Base-by-base conservation (phyloP, 2,113 vertebrate genomes). In the Abramis brama region DNA sequence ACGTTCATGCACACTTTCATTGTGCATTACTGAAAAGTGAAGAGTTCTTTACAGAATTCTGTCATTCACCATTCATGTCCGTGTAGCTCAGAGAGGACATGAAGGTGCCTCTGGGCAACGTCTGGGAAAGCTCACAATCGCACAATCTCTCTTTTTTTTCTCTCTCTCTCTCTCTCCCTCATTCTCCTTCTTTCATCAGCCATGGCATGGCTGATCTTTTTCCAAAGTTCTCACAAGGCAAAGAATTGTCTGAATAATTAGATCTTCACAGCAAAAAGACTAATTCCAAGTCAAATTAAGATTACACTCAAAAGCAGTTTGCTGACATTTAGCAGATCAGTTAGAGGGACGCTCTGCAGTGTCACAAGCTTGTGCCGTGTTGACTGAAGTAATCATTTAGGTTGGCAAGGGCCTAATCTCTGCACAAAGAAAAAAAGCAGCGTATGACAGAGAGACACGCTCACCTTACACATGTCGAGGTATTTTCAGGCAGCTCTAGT, bases 321-420 rank as follows among this genome's bases (percentile, higher is more conserved):
- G 94, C 93, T 95, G 94, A 95, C 94, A 95, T 96, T 95, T 95
- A 95, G 91, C 92, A 94, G 94, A 94, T 94, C 91, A 92, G 93
- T 85, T 92, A 90, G 91, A 92, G 91, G 87, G 91, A 87, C 91
- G 91, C 90, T 87, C 89, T 90, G 88, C 92, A 88, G 88, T 92
- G 92, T 93, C 92, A 92, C 89, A 92, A 92, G 91, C 92, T 91
- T 91, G 86, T 87, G 79, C 90, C 85, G 39, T 94, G 88, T 94
- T 94, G 93, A 95, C 92, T 94, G 92, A 91, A 93, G 93, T 91
- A 92, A 92, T 91, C 93, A 92, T 93, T 93, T 88, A 83, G 79
- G 85, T 86, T 93, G 84, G 86, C 76, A 87, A 75, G 82, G 77
- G 79, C 92, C 90, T 91, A 92, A 83, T 93, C 89, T 90, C 87